These are phyloP conservation scores for Gobiocypris rarus DNA, from an alignment of 2,113 vertebrate genomes.

Conservation along the genomic window DNA sequence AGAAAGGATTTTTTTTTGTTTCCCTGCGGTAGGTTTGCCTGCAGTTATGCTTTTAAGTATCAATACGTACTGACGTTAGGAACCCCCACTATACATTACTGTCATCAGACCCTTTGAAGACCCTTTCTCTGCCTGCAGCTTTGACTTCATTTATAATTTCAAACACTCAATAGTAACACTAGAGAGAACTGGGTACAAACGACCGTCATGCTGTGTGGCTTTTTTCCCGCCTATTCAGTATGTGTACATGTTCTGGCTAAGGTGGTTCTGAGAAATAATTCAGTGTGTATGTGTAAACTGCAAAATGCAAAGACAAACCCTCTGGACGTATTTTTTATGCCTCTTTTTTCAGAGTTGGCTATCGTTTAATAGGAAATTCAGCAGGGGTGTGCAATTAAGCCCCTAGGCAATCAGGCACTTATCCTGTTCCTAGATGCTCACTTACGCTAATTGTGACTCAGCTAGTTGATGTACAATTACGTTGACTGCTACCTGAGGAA, in stretches of 20 bases:
- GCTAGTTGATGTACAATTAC: slow-evolving; percentile 8
- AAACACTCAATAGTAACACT: slow-evolving; percentile 37
- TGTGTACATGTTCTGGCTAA: not conserved
- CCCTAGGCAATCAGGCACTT: slow-evolving; percentile 38
- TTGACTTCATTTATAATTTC: slow-evolving; percentile 49
- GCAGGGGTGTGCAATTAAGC: slow-evolving; percentile 34
- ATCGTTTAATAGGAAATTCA: slow-evolving; percentile 45
- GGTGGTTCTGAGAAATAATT: slow-evolving; percentile 24
- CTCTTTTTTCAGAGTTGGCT: slow-evolving; percentile 9
- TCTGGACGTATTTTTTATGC: slow-evolving; percentile 29
- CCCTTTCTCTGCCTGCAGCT: slow-evolving; percentile 42
- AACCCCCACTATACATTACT: slow-evolving; percentile 44
- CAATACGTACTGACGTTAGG: slow-evolving; percentile 15
- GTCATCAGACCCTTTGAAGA: slow-evolving; percentile 55
- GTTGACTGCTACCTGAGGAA: slow-evolving; percentile 15
- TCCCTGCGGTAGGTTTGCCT: slow-evolving; percentile 35
- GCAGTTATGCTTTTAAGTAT: slow-evolving; percentile 49
- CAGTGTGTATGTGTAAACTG: not conserved
- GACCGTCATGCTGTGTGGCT: not conserved
- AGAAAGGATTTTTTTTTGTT: slow-evolving; percentile 3
- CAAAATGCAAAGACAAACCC: slow-evolving; percentile 11
- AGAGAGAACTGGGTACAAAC: not conserved
- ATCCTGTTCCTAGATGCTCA: slow-evolving; percentile 25
- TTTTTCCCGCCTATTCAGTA: slow-evolving; percentile 23
- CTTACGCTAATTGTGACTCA: slow-evolving; percentile 49